These are phyloP conservation scores for Adelphocoris suturalis DNA, from an alignment of 2,888 invertebrate species.

Conservation along the genomic window DNA sequence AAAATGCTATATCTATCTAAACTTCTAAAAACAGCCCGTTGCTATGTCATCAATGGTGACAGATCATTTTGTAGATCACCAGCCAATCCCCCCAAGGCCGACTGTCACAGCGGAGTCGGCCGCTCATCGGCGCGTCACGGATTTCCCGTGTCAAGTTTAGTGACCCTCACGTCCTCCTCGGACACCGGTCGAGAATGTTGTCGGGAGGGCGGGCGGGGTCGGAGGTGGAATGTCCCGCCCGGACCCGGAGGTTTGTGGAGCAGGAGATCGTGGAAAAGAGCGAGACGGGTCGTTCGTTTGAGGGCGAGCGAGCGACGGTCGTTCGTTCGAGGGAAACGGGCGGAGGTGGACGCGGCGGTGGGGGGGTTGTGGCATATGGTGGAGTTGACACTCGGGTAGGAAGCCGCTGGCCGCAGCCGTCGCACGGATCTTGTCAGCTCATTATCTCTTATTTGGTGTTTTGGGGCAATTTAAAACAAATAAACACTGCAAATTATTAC, in stretches of 20 bases:
- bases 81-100: not conserved
- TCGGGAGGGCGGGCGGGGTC: not conserved
- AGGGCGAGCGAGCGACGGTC: not conserved
- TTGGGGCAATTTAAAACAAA: no score
- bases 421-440: not conserved
- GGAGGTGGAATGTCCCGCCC: not conserved
- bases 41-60: no score
- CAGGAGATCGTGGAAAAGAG: not conserved
- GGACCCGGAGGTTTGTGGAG: not conserved
- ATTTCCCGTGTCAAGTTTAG: constrained; percentile 29
- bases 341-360: not conserved
- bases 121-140: not conserved
- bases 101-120: not conserved
- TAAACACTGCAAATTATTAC: no score
- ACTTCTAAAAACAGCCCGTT: no score
- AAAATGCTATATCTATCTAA: no score
- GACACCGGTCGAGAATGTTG: constrained; percentile 3
- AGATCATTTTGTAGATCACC: not conserved
- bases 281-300: not conserved
- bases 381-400: constrained; percentile 66
- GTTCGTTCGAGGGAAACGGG: not conserved
- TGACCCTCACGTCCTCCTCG: constrained; percentile 4
- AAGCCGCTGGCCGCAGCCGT: no score
- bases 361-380: constrained; percentile 9
- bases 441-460: no score